These are phyloP conservation scores for Tineola bisselliella DNA, from an alignment of 2,888 invertebrate genomes.

Conservation along the genomic window DNA sequence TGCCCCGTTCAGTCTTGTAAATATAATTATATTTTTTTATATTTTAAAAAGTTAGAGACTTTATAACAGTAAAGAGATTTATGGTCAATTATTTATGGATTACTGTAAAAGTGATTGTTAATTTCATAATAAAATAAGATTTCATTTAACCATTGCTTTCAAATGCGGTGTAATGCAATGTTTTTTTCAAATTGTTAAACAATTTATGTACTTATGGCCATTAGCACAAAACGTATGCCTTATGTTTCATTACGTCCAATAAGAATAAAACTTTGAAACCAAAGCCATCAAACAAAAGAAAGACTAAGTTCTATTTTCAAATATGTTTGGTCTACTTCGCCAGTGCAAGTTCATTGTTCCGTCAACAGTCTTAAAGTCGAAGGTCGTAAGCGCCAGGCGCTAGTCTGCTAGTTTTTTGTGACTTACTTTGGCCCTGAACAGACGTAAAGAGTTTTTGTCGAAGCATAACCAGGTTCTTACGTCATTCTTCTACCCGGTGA, in stretches of 20 bases:
- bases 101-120: background rate
- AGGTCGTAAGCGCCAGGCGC: slow-evolving; percentile 49
- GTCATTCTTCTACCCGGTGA: slow-evolving; percentile 40
- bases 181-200: background rate
- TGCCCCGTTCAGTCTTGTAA: no score
- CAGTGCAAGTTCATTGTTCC: slow-evolving; percentile 66
- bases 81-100: background rate
- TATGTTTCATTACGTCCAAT: background rate
- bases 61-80: no score
- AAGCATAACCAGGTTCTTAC: slow-evolving; percentile 43
- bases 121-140: no score
- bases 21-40: no score
- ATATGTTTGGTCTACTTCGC: slow-evolving; percentile 64
- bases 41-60: no score
- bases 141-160: no score
- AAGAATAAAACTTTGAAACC: slow-evolving; percentile 2
- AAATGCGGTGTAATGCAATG: no score
- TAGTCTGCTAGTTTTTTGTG: slow-evolving; percentile 39
- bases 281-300: slow-evolving; percentile 28
- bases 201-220: background rate
- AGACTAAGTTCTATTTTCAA: slow-evolving; percentile 41
- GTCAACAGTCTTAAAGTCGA: slow-evolving; percentile 24
- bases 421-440: slow-evolving; percentile 36
- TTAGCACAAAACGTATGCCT: background rate
- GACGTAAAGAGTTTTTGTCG: slow-evolving; percentile 46